Conservation (phyloP, 2,113 vertebrate species). For the Austrofundulus limnaeus region DNA sequence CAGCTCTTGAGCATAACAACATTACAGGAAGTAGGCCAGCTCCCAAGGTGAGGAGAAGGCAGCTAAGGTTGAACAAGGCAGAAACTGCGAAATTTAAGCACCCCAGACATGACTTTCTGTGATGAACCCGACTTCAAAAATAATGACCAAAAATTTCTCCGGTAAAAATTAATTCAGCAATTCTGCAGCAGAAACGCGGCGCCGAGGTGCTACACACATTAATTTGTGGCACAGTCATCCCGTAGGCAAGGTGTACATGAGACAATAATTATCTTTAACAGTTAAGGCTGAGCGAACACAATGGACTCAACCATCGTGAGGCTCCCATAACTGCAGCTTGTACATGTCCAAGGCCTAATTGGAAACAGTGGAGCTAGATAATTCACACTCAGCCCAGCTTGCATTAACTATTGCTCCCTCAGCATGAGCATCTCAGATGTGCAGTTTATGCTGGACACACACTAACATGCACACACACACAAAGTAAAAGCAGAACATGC, state of each 20-base stretch:
- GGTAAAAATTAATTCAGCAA: conserved; percentile 41
- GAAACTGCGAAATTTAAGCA: conserved; percentile 29
- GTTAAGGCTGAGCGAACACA: conserved; percentile 74
- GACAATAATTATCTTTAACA: conserved; percentile 74
- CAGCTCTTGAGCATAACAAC: conserved; percentile 37
- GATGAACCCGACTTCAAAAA: conserved; percentile 22
- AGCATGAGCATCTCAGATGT: conserved; percentile 57
- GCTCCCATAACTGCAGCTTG: conserved; percentile 70
- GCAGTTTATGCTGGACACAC: conserved; percentile 27
- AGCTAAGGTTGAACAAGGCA: conserved; percentile 20
- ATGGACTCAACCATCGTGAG: conserved; percentile 62
- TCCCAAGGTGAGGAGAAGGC: conserved; percentile 26
- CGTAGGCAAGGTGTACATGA: conserved; percentile 56
- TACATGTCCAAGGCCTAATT: conserved; percentile 77
- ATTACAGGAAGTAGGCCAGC: conserved; percentile 44
- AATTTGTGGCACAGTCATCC: conserved; percentile 41
- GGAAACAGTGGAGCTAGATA: conserved; percentile 75
- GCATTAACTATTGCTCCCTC: conserved; percentile 67
- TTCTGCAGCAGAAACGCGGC: conserved; percentile 30
- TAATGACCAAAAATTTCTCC: conserved; percentile 23
- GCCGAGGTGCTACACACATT: conserved; percentile 29
- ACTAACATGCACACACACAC: conserved; percentile 1
- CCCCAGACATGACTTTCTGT: conserved; percentile 17
- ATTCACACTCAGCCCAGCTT: conserved; percentile 67
- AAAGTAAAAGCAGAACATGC: conserved; percentile 27